Conservation (phyloP, 2,797 vertebrate genomes). For the Loriculus beryllinus region DNA sequence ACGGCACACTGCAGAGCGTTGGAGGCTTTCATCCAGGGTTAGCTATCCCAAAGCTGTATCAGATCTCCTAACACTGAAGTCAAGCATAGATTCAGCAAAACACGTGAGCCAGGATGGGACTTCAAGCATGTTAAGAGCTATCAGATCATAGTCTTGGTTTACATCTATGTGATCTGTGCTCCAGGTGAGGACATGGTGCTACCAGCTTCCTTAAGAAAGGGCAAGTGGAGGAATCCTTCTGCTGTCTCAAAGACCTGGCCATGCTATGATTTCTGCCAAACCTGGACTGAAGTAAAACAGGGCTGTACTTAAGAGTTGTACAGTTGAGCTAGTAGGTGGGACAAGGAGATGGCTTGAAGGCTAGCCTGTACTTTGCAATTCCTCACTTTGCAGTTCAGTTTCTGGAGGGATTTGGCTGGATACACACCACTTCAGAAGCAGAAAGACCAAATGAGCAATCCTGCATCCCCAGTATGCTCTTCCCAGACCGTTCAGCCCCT, state of each 20-base stretch:
- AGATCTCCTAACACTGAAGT: neutral
- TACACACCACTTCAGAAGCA: neutral
- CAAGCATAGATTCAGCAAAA: neutral
- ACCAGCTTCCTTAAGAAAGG: neutral
- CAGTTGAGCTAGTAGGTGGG: neutral
- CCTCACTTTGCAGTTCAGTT: neutral
- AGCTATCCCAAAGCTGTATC: neutral
- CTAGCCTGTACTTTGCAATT: neutral
- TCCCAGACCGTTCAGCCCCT: neutral
- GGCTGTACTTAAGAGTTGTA: neutral
- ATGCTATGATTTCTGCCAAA: neutral
- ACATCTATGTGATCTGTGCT: neutral
- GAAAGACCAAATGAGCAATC: conserved; percentile 28
- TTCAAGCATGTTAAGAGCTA: neutral
- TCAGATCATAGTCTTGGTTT: neutral
- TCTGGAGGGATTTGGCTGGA: neutral
- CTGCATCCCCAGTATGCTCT: neutral
- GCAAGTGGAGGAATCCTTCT: neutral
- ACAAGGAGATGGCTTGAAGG: neutral
- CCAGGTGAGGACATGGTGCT: neutral
- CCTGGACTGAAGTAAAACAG: neutral
- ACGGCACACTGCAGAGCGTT: neutral
- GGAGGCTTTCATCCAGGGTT: neutral
- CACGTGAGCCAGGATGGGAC: neutral
- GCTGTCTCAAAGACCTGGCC: neutral